Percentiles rank a stretch among this genome's conserved stretches.
Conservation (phyloP, 2,888 invertebrate genomes). For the Xestoiulus laeticollis region DNA sequence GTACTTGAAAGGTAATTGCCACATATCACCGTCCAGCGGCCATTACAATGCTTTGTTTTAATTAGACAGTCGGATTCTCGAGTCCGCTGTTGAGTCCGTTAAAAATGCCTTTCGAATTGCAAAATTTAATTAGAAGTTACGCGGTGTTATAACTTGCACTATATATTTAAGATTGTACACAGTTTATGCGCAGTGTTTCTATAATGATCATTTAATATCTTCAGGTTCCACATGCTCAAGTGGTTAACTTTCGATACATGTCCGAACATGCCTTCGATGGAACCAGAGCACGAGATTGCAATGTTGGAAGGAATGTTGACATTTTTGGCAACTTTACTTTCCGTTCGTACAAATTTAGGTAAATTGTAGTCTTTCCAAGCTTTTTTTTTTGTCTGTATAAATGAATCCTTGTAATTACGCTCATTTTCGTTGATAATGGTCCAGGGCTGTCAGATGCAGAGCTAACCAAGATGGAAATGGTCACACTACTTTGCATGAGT, state of each 20-base stretch:
- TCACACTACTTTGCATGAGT: slow-evolving; percentile 88
- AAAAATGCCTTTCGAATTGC: neutral
- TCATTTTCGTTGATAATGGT: slow-evolving; percentile 50
- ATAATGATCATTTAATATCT: slow-evolving; percentile 47
- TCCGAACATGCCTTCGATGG: slow-evolving; percentile 68
- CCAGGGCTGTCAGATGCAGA: slow-evolving; percentile 71
- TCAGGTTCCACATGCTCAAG: slow-evolving; percentile 84
- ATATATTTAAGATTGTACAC: neutral
- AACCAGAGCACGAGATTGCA: slow-evolving; percentile 83
- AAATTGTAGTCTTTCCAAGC: slow-evolving; percentile 58
- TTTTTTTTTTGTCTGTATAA: neutral
- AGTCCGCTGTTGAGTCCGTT: too few relatives aligned
- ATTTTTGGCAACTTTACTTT: slow-evolving; percentile 87
- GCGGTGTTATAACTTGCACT: too few relatives aligned
- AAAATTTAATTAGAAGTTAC: too few relatives aligned
- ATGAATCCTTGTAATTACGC: neutral
- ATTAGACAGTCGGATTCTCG: too few relatives aligned
- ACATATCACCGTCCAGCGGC: neutral
- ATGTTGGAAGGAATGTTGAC: slow-evolving; percentile 94
- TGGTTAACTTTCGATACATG: slow-evolving; percentile 69
- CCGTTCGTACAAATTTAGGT: slow-evolving; percentile 88
- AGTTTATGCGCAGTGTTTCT: neutral
- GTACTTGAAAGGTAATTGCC: slow-evolving; percentile 80
- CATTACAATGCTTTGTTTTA: too few relatives aligned
- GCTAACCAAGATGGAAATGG: slow-evolving; percentile 86